Conservation (phyloP, 2,888 invertebrate species). For the Cetonia aurata region DNA sequence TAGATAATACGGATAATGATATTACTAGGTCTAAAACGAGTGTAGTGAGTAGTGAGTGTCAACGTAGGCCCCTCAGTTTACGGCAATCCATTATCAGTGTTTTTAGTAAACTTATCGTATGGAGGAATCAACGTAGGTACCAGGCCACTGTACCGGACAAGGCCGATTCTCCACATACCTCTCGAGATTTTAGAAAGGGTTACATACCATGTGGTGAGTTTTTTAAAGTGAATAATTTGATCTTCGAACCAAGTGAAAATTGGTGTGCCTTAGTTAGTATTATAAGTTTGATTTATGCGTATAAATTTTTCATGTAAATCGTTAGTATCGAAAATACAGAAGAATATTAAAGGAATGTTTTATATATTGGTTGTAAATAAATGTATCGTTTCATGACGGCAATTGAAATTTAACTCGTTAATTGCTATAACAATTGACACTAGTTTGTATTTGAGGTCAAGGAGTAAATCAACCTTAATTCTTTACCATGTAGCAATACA, state of each 20-base stretch:
- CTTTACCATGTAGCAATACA: not conserved
- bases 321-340: not conserved
- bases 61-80: constrained; percentile 67
- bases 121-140: constrained; percentile 68
- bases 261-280: too few species aligned
- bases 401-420: constrained; percentile 20
- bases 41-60: constrained; percentile 58
- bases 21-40: constrained; percentile 62
- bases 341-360: too few species aligned
- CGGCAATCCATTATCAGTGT: constrained; percentile 74
- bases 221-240: constrained; percentile 3
- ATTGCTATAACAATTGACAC: constrained; percentile 32
- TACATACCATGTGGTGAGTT: constrained; percentile 65
- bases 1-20: constrained; percentile 59
- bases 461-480: constrained; percentile 26
- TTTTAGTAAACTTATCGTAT: constrained; percentile 64
- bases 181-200: constrained; percentile 63
- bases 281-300: too few species aligned
- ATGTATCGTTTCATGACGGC: not conserved
- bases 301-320: not conserved
- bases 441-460: constrained; percentile 42
- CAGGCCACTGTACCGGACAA: constrained; percentile 63
- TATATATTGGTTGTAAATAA: too few species aligned
- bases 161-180: constrained; percentile 63
- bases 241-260: not conserved